Evolutionary conservation across 30 jellyfish, hydroid and myxozoan species (phyloP).

Genomic region (Rhopilema esculentum): DNA sequence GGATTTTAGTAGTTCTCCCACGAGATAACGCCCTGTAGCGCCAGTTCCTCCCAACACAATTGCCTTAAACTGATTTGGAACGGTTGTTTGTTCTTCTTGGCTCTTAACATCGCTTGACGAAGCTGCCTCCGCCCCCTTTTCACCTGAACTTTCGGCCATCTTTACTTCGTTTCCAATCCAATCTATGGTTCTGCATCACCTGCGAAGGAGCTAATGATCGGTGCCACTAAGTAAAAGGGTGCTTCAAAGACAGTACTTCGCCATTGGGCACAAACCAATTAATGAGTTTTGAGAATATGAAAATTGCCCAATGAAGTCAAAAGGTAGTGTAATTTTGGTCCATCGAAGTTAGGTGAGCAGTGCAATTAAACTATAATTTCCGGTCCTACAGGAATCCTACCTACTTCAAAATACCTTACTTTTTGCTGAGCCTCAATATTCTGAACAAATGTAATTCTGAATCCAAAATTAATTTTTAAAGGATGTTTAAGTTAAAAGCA

Average conservation of each 20-base stretch:
- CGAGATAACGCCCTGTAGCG: slow-evolving; percentile 90
- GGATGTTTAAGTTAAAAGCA: too few species aligned
- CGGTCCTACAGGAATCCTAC: too few species aligned
- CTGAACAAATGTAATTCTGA: too few species aligned
- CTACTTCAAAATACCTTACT: too few species aligned
- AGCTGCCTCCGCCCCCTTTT: slow-evolving; percentile 57
- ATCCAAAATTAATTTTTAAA: too few species aligned
- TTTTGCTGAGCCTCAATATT: too few species aligned
- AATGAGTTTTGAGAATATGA: neutral
- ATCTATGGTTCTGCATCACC: neutral
- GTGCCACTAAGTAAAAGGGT: neutral
- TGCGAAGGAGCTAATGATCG: neutral
- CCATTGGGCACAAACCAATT: neutral
- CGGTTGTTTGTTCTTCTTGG: neutral
- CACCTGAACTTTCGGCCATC: slow-evolving; percentile 61
- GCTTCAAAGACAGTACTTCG: neutral
- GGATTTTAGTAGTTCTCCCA: slow-evolving; percentile 76
- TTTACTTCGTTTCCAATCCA: neutral
- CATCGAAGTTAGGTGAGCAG: too few species aligned
- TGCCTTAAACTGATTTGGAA: slow-evolving; percentile 44
- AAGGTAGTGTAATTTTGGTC: too few species aligned
- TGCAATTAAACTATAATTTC: neutral
- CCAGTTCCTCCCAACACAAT: slow-evolving; percentile 88
- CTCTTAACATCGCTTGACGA: neutral
- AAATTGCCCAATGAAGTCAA: neutral